phyloP scores from a whole-genome alignment of 2,113 vertebrate species.

The Isurus oxyrinchus region DNA sequence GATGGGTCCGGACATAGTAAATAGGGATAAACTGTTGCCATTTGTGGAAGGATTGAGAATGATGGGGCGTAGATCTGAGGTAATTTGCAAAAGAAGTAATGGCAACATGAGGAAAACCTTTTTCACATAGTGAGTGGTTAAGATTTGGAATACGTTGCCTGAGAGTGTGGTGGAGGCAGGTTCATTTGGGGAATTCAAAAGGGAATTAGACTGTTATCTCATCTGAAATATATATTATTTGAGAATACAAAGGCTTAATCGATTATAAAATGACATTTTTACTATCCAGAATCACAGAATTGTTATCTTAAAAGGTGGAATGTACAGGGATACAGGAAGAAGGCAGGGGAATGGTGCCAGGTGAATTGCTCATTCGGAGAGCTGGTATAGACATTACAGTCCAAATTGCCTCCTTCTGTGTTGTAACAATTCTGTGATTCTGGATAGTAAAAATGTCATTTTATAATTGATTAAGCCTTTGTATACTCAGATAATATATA shows the following conservation, averaged over 20 bases:
- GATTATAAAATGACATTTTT: background rate
- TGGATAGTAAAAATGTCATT: background rate
- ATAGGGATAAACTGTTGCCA: background rate
- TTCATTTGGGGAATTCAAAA: background rate
- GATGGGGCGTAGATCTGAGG: too few relatives aligned
- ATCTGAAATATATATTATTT: background rate
- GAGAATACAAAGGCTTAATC: background rate
- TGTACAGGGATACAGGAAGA: background rate
- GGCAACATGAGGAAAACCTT: too few relatives aligned
- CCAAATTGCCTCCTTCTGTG: background rate
- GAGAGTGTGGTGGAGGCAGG: background rate
- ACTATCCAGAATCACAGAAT: too few relatives aligned
- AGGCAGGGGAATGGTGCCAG: background rate
- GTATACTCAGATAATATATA: background rate
- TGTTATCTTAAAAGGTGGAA: background rate
- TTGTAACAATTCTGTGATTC: background rate
- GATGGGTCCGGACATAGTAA: background rate
- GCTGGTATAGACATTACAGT: background rate
- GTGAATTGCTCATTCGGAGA: background rate
- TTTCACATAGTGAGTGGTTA: background rate
- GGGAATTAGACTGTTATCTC: background rate
- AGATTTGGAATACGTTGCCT: background rate
- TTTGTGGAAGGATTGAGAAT: background rate
- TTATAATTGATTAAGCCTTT: background rate
- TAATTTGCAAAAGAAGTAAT: background rate